phyloP scores from a whole-genome alignment of 2,113 vertebrate genomes.

The Pavo muticus region DNA sequence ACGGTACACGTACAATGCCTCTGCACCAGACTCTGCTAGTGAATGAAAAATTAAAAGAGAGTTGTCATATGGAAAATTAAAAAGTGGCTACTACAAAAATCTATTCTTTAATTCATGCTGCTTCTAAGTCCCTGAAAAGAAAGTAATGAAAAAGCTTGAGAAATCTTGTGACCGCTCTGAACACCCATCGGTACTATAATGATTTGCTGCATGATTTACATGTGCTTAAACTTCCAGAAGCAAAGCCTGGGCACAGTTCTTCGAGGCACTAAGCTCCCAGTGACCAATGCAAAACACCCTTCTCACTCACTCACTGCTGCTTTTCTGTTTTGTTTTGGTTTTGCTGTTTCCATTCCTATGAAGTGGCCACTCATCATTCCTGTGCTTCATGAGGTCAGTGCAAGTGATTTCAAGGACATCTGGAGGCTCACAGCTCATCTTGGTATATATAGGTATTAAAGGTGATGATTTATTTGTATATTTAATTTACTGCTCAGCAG shows the following conservation, averaged over 20 bases:
- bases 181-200: neutral
- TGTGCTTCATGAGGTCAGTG: neutral
- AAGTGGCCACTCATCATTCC: neutral
- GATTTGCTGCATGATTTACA: neutral
- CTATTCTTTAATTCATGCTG: neutral
- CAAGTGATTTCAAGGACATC: neutral
- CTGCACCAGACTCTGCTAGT: neutral
- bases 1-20: neutral
- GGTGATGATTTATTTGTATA: neutral
- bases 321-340: neutral
- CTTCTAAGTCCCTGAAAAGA: neutral
- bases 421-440: neutral
- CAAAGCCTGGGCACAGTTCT: neutral
- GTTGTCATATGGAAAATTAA: neutral
- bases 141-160: neutral
- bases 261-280: neutral
- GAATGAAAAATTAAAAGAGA: slow-evolving; percentile 2
- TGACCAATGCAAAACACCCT: neutral
- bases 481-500: neutral
- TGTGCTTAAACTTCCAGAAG: neutral
- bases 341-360: neutral
- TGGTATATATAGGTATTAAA: neutral
- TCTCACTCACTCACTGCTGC: neutral
- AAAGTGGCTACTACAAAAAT: neutral
- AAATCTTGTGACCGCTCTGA: neutral